Conservation (phyloP, 2,113 vertebrate species). For the Psammodynastes pulverulentus region DNA sequence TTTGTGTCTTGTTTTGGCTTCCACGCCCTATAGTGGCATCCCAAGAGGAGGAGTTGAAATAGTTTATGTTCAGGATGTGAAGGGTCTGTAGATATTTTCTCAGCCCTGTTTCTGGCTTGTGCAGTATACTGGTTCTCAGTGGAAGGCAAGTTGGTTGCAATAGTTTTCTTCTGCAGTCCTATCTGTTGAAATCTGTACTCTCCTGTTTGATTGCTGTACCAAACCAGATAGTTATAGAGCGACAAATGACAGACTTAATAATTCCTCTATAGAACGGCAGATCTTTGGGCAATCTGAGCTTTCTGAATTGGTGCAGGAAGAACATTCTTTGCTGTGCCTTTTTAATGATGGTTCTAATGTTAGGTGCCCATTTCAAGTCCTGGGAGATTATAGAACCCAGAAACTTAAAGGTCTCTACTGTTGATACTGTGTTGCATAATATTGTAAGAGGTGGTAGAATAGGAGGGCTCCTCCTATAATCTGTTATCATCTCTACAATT, state of each 20-base stretch:
- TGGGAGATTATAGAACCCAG: neutral
- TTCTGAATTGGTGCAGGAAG: neutral
- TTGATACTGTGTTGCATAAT: neutral
- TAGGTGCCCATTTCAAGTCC: neutral
- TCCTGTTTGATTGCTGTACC: no score
- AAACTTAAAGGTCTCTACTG: neutral
- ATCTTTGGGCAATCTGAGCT: neutral
- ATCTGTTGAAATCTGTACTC: no score
- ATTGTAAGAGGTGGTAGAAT: neutral
- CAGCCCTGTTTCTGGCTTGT: no score
- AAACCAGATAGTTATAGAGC: no score
- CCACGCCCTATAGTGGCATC: neutral
- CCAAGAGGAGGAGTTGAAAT: neutral
- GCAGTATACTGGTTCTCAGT: no score
- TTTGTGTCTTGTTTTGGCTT: neutral
- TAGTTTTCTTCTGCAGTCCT: no score
- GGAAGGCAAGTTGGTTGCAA: no score
- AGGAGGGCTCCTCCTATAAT: neutral
- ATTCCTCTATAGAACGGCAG: neutral
- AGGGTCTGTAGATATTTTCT: no score
- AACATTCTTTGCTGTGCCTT: neutral
- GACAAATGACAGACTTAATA: neutral
- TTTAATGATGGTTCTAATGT: neutral
- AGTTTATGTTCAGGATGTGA: no score
- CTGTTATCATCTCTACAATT: neutral